Evolutionary conservation across 1,140 invertebrate species (phyloP), one percentile per base, ranked within the genome.

Genomic region (Drosophila yakuba): DNA sequence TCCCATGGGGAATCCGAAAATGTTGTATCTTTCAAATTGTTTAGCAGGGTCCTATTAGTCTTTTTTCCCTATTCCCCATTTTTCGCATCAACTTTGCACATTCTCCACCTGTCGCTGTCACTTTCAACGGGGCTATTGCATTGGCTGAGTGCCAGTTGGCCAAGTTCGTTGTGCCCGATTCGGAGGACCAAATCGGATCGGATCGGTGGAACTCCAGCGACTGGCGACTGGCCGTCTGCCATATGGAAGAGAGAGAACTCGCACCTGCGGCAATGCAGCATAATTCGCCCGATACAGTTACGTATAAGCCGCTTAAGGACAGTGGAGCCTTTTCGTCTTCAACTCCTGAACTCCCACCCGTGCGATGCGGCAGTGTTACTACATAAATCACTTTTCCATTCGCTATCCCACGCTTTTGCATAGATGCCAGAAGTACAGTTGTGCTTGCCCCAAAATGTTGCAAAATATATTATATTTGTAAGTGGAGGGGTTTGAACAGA

Each of bases 281-380:
- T 86, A 86, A 85, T 80, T 69, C 60, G 74, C 58, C 63, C 67
- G 68, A 59, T 68, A 69, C 52, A 50, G 52, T 52, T 57, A 55
- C 64, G 35, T 86, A 35, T 86, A 78, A 86, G 81, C 82, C 52
- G 79, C 79, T 81, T 82, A 74, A 77, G 61, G 61, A 41, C 73
- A 57, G 54, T 41, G 55, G 55, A 60, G 55, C 60, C 60, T 28
- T 47, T 28, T 14, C 32, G 44, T 25, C 20, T 39, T 35, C 17
- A 4, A 12, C 17, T 51, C 10, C 43, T 20, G 43, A 48, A 14
- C n/a, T 1, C 7, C 44, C 11, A 20, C 12, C 45, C 8, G 23
- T 38, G 36, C 17, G 36, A 8, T 50, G 36, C 64, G 63, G 44
- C 64, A 67, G n/a, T 54, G 39, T 52, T 74, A 50, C 48, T 38